Percentiles rank a stretch among this genome's conserved stretches.
Conservation (phyloP, 2,797 vertebrate genomes). For the Hippocampus kuda region DNA sequence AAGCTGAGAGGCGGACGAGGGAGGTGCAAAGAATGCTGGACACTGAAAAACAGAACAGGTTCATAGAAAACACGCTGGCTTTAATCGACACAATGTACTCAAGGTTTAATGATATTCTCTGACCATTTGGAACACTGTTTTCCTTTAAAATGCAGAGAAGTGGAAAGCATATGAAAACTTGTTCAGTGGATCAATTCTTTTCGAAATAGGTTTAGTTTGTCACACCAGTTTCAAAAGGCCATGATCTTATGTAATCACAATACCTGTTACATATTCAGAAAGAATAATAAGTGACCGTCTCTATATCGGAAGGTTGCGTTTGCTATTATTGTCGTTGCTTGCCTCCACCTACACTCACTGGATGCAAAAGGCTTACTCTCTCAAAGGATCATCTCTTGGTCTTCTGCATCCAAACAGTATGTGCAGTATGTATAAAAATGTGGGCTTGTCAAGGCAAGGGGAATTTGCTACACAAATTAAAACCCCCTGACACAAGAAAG, state of each 20-base stretch:
- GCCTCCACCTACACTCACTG: conserved; percentile 38
- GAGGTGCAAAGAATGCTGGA: conserved; percentile 93
- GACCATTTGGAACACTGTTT: background rate
- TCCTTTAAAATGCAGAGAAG: background rate
- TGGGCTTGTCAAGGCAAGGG: conserved; percentile 25
- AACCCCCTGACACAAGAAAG: background rate
- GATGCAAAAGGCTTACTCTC: conserved; percentile 28
- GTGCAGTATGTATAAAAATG: conserved; percentile 11
- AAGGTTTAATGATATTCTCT: too few species aligned
- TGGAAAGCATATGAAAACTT: background rate
- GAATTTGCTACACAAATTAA: background rate
- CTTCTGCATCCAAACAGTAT: conserved; percentile 5
- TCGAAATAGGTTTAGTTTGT: background rate
- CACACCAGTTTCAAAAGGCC: background rate
- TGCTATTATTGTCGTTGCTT: conserved; percentile 24
- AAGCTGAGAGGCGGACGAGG: conserved; percentile 86
- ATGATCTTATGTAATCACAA: background rate
- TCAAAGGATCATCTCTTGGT: background rate
- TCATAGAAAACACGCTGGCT: background rate
- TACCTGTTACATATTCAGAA: background rate
- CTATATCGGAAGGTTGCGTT: conserved; percentile 1
- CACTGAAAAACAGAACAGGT: conserved; percentile 97
- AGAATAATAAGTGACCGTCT: background rate
- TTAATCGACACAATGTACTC: background rate
- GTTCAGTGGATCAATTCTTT: background rate